Base-by-base conservation (phyloP, 1,140 invertebrate species). In the Tetraneura akinire region DNA sequence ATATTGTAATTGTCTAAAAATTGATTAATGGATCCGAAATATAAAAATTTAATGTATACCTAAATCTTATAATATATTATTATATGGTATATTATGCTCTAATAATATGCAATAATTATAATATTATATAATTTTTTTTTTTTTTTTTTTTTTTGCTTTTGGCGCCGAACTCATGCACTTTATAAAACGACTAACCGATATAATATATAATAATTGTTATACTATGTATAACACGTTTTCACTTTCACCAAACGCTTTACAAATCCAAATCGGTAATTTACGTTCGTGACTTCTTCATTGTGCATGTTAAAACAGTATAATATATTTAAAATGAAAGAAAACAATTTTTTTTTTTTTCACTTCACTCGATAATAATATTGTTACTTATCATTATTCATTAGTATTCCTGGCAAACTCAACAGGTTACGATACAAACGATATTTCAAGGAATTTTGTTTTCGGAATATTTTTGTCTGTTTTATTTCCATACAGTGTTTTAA, bases 171-270 rank as follows among this genome's bases (percentile, higher is more conserved):
- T 51, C 29, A n/a, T n/a, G 51, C 68, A 51, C 45, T 71, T 71
- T 18, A 70, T 70, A 29, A 51, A 51, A 71, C 47, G 21, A 29
- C 45, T 21, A 21, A 51, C 68, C 47, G 16, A 49, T 71, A 51
- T n/a, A n/a, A n/a, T n/a, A n/a, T n/a, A n/a, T n/a, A n/a, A n/a
- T n/a, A n/a, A n/a, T n/a, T n/a, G n/a, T n/a, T n/a, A n/a, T 3
- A 71, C 68, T 71, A 71, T 71, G 68, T 71, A 23, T 51, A 51
- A 21, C 68, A 71, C 68, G 68, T 71, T 71, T 71, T 71, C 49
- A 71, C 68, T 71, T 71, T 71, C 68, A 29, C 68, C 68, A 29
- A 29, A 51, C 47, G 68, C 68, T 71, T 29, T 51, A 71, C 68
- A 71, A 71, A 49, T 71, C 45, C 3, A 71, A 71, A 71, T 71